Percentiles rank a stretch among this genome's conserved stretches.
phyloP scores from a whole-genome alignment of 2,113 vertebrate genomes.

The Recurvirostra avosetta region DNA sequence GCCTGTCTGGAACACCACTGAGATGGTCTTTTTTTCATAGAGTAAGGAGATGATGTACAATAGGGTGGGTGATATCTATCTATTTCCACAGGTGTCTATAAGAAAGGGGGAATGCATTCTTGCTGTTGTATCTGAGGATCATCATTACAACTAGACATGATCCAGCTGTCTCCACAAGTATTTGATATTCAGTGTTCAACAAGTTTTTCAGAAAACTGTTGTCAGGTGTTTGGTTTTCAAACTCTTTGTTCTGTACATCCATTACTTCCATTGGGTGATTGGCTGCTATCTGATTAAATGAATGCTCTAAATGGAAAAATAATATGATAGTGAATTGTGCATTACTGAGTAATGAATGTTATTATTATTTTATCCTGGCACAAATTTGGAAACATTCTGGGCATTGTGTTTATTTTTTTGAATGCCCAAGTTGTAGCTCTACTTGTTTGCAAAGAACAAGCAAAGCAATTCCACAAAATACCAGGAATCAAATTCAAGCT shows the following conservation, averaged over 20 bases:
- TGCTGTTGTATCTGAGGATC: neutral
- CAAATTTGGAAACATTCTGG: constrained; percentile 1
- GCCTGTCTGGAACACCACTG: neutral
- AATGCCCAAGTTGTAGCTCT: neutral
- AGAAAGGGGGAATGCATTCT: neutral
- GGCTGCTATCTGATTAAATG: neutral
- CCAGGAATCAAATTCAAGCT: constrained; percentile 54
- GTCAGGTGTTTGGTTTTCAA: neutral
- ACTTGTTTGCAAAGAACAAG: constrained; percentile 19
- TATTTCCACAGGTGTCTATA: neutral
- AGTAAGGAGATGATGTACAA: neutral
- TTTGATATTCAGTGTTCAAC: neutral
- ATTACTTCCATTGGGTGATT: neutral
- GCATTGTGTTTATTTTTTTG: neutral
- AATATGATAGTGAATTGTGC: neutral
- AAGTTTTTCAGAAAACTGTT: neutral
- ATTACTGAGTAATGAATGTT: neutral
- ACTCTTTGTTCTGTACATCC: neutral
- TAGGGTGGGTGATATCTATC: too few relatives aligned
- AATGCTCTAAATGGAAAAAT: neutral
- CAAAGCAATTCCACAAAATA: constrained; percentile 43
- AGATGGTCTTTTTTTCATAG: neutral
- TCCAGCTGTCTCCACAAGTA: neutral
- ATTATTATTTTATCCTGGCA: constrained; percentile 16
- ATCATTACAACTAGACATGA: neutral